Base-by-base conservation (phyloP, 2,888 invertebrate species). In the Parapristionchus giblindavisi region DNA sequence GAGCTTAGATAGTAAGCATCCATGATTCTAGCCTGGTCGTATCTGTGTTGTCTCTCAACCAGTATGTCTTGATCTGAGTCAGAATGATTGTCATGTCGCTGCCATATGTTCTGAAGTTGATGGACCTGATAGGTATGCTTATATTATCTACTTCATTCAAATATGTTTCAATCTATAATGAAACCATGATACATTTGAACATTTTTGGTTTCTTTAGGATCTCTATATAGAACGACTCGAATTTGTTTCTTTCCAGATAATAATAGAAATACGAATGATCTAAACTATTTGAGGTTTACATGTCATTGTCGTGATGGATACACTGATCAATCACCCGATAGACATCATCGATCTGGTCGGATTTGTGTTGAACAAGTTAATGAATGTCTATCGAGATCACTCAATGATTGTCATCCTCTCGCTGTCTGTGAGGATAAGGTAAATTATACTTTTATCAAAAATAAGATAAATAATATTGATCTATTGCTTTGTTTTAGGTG, bases 301-400 rank as follows among this genome's bases (percentile, higher is more conserved):
- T 96, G 96, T 89, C 93, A 93, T 82, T 95, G 95, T 86, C 91
- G 92, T 73, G 94, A 94, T 88, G 94, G 93, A 3, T 93, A 91
- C 88, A 91, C 92, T 0, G 93, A 94, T 89, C 83, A 86, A 65
- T 85, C 83, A 11, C 87, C 85, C 3, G 82, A 85, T 73, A 77
- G 76, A 36, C 40, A 52, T 24, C 68, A 68, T 24, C 51, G 68
- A 48, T 65, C 87, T 4, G 87, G 87, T 21, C 75, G 87, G 48
- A 77, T 87, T 24, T 87, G 87, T 68, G 79, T 83, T 40, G 84
- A 84, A 76, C 79, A 82, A 77, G 65, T 81, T 27, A 88, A 88
- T 77, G 88, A 88, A 71, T 88, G 88, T 66, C 78, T 88, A 38
- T 86, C 85, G 58, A 75, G 85, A 11, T 77, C 80, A 0, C 75